A percentile compares a stretch with the other conserved stretches of the same genome.
Conservation (phyloP, 1,140 invertebrate species). For the Elysia chlorotica region DNA sequence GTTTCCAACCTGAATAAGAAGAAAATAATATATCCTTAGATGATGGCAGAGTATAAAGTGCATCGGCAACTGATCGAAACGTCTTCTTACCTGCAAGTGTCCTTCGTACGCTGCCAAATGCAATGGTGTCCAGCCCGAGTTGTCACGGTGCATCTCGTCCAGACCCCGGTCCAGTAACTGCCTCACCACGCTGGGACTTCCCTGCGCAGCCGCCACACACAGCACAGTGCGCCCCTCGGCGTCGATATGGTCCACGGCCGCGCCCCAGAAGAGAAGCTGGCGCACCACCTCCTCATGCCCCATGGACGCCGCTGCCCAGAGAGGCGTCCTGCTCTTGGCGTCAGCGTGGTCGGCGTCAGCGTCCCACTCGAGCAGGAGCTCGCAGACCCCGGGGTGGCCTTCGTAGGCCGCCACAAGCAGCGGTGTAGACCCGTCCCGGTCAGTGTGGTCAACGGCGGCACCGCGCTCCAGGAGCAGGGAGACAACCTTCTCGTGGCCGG, state of each 20-base stretch:
- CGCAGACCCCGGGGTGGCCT: conserved; percentile 75
- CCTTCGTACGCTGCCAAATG: conserved; percentile 93
- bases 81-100: conserved; percentile 87
- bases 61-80: too few species aligned
- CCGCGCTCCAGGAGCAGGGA: conserved; percentile 75
- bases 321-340: conserved; percentile 76
- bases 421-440: conserved; percentile 92
- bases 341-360: conserved; percentile 87
- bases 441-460: conserved; percentile 78
- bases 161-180: conserved; percentile 86
- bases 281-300: conserved; percentile 82
- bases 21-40: too few species aligned
- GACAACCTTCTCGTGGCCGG: conserved; percentile 66
- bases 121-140: conserved; percentile 89
- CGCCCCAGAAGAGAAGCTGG: conserved; percentile 84
- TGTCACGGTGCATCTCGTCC: conserved; percentile 66
- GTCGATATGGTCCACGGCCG: conserved; percentile 87
- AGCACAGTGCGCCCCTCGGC: conserved; percentile 85
- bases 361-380: conserved; percentile 81
- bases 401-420: conserved; percentile 80
- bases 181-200: conserved; percentile 80
- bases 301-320: conserved; percentile 82
- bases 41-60: too few species aligned
- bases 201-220: conserved; percentile 83
- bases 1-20: too few species aligned